Evolutionary conservation across 2,113 vertebrate species (phyloP), one percentile per base, ranked within the genome.

Genomic region (Rhadina sibilatrix): DNA sequence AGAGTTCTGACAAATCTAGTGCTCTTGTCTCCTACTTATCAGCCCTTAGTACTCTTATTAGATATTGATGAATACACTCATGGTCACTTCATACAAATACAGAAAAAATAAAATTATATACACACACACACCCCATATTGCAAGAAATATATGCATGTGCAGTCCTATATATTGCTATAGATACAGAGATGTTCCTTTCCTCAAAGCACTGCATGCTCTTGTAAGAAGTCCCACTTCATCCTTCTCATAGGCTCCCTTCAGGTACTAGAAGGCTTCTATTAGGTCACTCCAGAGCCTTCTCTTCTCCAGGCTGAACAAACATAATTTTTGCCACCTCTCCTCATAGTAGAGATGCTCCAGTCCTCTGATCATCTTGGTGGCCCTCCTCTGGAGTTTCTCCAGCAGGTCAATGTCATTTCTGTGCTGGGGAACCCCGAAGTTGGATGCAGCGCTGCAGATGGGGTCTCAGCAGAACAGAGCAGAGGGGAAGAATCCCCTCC

Each of bases 341-440:
- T 35, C 7, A 31, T 12, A 42, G 35, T 24, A 56, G 24, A 56
- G 17, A 6, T n/a, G 8, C 19, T 70, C 15, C 28, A 78, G 24
- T 37, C n/a, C 15, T 63, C 38, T 63, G 5, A 47, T 47, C 7
- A n/a, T 47, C n/a, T 30, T 54, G 28, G 20, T n/a, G 24, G 3
- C 5, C 10, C 6, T 70, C 10, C n/a, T 54, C 47, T 25, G 54
- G 47, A n/a, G 5, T 38, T 10, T 5, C 23, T 69, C 12, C 38
- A 53, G 9, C 3, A n/a, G 8, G 2, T 24, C 4, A 0, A 12
- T 23, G 12, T 47, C 8, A 14, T 61, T 38, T 10, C 13, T 30
- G 20, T 47, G 13, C 40, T 54, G 10, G 12, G 6, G 5, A 27
- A 13, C 1, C 11, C 19, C 16, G 47, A 56, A n/a, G 40, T 13